Base-by-base conservation (phyloP, 2,797 vertebrate species). In the Novumbra hubbsi region DNA sequence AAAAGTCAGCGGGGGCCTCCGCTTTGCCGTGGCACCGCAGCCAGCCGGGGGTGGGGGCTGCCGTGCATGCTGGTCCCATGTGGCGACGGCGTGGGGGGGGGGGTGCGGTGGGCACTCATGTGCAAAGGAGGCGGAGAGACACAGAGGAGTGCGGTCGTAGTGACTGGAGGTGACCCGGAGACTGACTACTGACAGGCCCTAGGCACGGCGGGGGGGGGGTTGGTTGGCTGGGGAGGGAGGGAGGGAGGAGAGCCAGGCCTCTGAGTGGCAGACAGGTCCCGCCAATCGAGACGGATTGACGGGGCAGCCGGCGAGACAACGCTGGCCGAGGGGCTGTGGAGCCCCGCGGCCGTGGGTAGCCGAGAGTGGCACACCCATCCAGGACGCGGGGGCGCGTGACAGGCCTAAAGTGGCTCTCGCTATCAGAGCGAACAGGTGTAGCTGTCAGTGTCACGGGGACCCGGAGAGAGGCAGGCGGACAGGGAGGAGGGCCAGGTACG, bases 401-500 rank as follows among this genome's bases (percentile, higher is more conserved):
- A 80, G 77, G 72, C 73, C 81, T 73, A 75, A 75, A 67, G 68
- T 76, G 49, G 76, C 73, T 70, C 81, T 83, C 76, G 60, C 82
- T 83, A 83, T 85, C 81, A 79, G 82, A 80, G 78, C 68, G 24
- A 80, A 78, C 81, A 87, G 87, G 83, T 85, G 83, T 86, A 85
- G 62, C 83, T 85, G 84, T 85, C 84, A 84, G 69, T 32, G 64
- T 45, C 50, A 71, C 32, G 17, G 14, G 50, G 68, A 7, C 11
- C 41, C 38, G 9, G 34, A 28, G 48, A 69, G 73, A 70, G 76
- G 12, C 73, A 73, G 78, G 74, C 78, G 70, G 73, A 78, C 76
- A 72, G 68, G 68, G 63, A 74, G 64, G 76, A 52, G 68, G 75
- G 76, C 71, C 70, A 65, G 69, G 63, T 41, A 74, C 75, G 62